Percentiles rank a stretch among this genome's conserved stretches.
phyloP scores from a whole-genome alignment of 2,797 vertebrate genomes.

The Falco peregrinus region DNA sequence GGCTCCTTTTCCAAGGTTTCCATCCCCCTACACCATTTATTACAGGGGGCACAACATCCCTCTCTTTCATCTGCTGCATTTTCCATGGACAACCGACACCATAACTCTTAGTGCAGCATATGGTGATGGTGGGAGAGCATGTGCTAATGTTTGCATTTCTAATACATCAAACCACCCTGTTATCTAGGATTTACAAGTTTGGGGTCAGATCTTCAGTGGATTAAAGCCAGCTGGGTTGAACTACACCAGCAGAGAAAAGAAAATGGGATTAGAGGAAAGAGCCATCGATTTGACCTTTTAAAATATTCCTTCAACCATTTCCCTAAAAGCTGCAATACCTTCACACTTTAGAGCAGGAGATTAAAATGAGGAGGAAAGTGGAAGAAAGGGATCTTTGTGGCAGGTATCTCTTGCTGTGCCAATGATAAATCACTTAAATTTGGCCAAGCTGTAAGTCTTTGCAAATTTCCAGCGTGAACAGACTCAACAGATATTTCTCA shows the following conservation, averaged over 20 bases:
- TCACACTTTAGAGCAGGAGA: neutral
- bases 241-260: neutral
- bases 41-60: neutral
- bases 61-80: neutral
- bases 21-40: neutral
- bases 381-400: neutral
- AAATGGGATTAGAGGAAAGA: neutral
- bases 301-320: neutral
- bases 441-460: neutral
- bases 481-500: neutral
- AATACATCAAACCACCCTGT: neutral
- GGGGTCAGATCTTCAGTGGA: neutral
- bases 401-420: neutral
- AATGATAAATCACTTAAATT: neutral
- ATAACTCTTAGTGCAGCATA: neutral
- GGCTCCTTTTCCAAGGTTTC: neutral
- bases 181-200: neutral
- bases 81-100: neutral
- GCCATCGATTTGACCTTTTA: neutral
- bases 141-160: slow-evolving; percentile 17
- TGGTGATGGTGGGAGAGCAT: neutral
- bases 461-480: neutral
- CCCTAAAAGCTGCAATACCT: neutral
- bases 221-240: neutral
- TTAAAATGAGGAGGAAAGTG: neutral